phyloP scores from a whole-genome alignment of 2,888 invertebrate species.

The Ormyrus labotus region DNA sequence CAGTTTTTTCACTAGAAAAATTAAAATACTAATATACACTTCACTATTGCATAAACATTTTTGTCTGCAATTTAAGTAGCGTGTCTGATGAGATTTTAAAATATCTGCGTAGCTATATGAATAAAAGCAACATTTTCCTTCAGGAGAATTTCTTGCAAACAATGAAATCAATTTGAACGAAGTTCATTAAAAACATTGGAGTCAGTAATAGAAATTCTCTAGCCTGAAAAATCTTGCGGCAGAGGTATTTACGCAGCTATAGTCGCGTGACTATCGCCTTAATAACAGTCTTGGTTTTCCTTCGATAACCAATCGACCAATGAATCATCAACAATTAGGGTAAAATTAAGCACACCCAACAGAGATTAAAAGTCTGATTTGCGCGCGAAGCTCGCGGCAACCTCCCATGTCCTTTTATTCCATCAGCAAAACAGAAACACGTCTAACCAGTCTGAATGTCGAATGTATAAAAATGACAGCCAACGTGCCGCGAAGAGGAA shows the following conservation, averaged over 20 bases:
- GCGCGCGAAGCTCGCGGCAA: background rate
- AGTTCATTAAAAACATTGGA: background rate
- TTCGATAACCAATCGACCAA: background rate
- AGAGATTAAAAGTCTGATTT: background rate
- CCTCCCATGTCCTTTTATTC: background rate
- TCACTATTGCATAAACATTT: too few species aligned
- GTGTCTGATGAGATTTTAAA: too few species aligned
- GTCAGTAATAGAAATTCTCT: background rate
- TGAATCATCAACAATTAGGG: background rate
- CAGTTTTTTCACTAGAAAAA: too few species aligned
- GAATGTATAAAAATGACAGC: background rate
- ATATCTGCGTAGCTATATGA: too few species aligned
- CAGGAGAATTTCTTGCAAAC: background rate
- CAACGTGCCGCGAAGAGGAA: too few species aligned
- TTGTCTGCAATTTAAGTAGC: too few species aligned
- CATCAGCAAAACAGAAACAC: slow-evolving; percentile 38
- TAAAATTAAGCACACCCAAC: background rate
- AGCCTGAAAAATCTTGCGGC: too few species aligned
- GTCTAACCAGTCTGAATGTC: slow-evolving; percentile 21
- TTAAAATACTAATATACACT: too few species aligned
- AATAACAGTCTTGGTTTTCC: background rate
- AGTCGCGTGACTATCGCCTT: too few species aligned
- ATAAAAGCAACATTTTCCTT: background rate
- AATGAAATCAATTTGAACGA: background rate
- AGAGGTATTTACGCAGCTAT: too few species aligned